These are phyloP conservation scores for Podotricha telesiphe DNA, from an alignment of 2,888 invertebrate genomes.

Conservation along the genomic window DNA sequence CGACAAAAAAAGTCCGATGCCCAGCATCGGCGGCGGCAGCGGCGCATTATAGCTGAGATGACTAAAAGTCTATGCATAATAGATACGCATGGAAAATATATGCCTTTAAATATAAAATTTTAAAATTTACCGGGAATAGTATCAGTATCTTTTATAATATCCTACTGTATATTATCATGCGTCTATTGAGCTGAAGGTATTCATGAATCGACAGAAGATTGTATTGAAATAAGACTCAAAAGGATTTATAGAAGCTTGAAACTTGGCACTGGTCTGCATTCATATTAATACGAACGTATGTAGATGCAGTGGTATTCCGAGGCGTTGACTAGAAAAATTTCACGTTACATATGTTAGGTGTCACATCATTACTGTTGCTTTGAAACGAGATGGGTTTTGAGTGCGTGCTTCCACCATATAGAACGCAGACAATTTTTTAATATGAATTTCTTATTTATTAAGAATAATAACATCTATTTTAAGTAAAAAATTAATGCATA, in stretches of 20 bases:
- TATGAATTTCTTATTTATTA: neutral
- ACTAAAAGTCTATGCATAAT: too few relatives aligned
- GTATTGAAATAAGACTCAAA: neutral
- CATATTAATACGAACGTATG: slow-evolving; percentile 9
- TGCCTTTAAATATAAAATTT: neutral
- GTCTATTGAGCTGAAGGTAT: neutral
- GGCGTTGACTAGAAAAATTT: slow-evolving; percentile 17
- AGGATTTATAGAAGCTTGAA: neutral
- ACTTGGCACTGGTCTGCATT: neutral
- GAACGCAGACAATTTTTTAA: neutral
- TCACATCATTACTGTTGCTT: slow-evolving; percentile 21
- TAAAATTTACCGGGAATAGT: neutral
- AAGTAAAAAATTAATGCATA: neutral
- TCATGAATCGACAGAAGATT: neutral
- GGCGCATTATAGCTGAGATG: too few relatives aligned
- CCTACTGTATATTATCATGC: neutral
- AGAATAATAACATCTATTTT: neutral
- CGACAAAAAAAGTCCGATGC: too few relatives aligned
- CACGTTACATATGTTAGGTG: slow-evolving; percentile 3
- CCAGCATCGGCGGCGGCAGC: too few relatives aligned
- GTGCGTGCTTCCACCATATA: neutral
- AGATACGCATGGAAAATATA: too few relatives aligned
- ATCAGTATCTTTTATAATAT: neutral
- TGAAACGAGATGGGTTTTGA: neutral
- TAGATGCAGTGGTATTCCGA: neutral